Evolutionary conservation across 2,113 vertebrate species (phyloP), one percentile per base, ranked within the genome.

Genomic region (Ranitomeya variabilis): DNA sequence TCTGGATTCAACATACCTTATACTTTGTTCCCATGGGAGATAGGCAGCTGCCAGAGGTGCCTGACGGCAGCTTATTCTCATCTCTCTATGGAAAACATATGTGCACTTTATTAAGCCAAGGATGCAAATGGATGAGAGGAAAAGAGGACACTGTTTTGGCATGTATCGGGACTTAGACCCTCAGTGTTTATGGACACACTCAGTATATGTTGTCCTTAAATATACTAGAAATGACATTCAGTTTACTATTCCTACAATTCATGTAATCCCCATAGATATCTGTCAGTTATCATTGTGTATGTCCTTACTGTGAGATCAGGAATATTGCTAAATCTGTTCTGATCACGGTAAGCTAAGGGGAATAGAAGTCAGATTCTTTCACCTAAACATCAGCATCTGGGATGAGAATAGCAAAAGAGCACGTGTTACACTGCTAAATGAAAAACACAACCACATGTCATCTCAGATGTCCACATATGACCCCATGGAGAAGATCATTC

Each of bases 371-470:
- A 57, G 23, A 59, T 80, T 60, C 2, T 80, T 80, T 80, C n/a
- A 80, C 78, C 54, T 60, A 80, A 80, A 80, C 54, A 64, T 82
- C 80, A 37, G 57, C 26, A 64, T 82, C 14, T 82, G 60, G 59
- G 55, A 82, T 45, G 60, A 82, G 60, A 80, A 60, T 0, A 78
- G 45, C 19, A 14, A 55, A 59, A 13, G 23, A 64, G 11, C 80
- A 64, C 60, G 51, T 82, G 18, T 9, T 82, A 64, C 37, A 19
- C 23, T 80, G 21, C 6, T 19, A 64, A 64, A 31, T 37, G 80
- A 18, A 64, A 82, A 82, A 21, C 80, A 82, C 59, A 82, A 81
- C 55, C 79, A 82, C 80, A 82, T 59, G 78, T 82, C 80, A 82
- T 82, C 80, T 57, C 59, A 60, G 15, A 82, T 82, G 80, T 37